Base-by-base conservation (phyloP, 2,888 invertebrate species). In the Oxytorus armatus region DNA sequence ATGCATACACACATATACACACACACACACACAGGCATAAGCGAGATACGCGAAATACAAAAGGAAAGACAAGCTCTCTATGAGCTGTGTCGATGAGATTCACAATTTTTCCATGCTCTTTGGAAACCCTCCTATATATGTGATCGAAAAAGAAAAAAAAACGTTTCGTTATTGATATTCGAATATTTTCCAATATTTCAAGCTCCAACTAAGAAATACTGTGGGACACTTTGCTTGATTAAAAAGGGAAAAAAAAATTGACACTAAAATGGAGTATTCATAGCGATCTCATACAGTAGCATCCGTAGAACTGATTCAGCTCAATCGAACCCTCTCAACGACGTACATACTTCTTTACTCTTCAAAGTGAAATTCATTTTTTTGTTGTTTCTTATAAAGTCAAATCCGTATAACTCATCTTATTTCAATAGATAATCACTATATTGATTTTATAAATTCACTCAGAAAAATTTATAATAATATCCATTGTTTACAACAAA, bases 161-260 rank as follows among this genome's bases (percentile, higher is more conserved):
- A 25, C 11, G 23, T 53, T 36, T 23, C 14, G 18, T 65, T 65
- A 77, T 66, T 57, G 72, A 39, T 77, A 77, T 59, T 72, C 44
- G 29, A 47, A 69, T 53, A 42, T 44, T 79, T 42, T 29, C 23
- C 59, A 29, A 39, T 69, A 63, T 57, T 49, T 21, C 16, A 10
- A 69, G 42, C 14, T 59, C 21, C 18, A 11, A 51, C 42, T 70
- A 49, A 18, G 18, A 57, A 44, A 11, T 66, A 29, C 4, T 36
- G 11, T 36, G 29, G 44, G 16, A 33, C 8, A 69, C 74, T 74
- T 8, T 18, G 3, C 14, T 23, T 63, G 65, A 75, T 66, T 21
- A 11, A 36, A 23, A 59, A 44, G 23, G 11, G 7, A 49, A 1
- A 51, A 39, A 8, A 36, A 0, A 36, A 8, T 4, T 29, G 21